Evolutionary conservation across 2,888 invertebrate species (phyloP).

Genomic region (Hemaris fuciformis): DNA sequence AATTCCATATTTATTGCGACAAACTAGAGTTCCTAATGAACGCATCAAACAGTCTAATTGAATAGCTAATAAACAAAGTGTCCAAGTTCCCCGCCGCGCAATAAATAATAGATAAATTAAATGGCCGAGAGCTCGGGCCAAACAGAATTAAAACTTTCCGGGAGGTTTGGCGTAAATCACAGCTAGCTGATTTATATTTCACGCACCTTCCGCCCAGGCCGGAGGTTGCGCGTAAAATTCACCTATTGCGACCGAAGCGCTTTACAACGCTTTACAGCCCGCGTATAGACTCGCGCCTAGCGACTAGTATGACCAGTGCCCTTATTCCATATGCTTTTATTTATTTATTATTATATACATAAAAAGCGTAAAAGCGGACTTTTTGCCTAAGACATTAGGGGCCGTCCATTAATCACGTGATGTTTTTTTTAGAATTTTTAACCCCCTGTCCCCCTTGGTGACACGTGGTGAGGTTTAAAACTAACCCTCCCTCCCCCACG

Average conservation of each 20-base stretch:
- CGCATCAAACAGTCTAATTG: slow-evolving; percentile 47
- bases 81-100: slow-evolving; percentile 54
- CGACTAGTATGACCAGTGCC: too few relatives aligned
- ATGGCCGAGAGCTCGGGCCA: slow-evolving; percentile 54
- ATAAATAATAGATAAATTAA: slow-evolving; percentile 75
- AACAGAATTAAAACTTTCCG: slow-evolving; percentile 75
- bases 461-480: too few relatives aligned
- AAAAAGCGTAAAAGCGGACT: too few relatives aligned
- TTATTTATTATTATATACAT: too few relatives aligned
- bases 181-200: slow-evolving; percentile 71
- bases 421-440: too few relatives aligned
- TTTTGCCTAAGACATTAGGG: too few relatives aligned
- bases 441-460: too few relatives aligned
- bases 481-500: too few relatives aligned
- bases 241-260: slow-evolving; percentile 24
- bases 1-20: neutral
- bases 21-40: slow-evolving; percentile 6
- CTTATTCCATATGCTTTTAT: neutral
- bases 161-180: slow-evolving; percentile 70
- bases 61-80: slow-evolving; percentile 65
- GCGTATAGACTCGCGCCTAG: slow-evolving; percentile 16
- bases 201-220: slow-evolving; percentile 57
- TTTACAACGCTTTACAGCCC: slow-evolving; percentile 17
- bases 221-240: slow-evolving; percentile 30
- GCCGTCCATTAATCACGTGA: too few relatives aligned